These are phyloP conservation scores for Eulimnadia texana DNA, from an alignment of 1,140 invertebrate genomes.

Conservation along the genomic window DNA sequence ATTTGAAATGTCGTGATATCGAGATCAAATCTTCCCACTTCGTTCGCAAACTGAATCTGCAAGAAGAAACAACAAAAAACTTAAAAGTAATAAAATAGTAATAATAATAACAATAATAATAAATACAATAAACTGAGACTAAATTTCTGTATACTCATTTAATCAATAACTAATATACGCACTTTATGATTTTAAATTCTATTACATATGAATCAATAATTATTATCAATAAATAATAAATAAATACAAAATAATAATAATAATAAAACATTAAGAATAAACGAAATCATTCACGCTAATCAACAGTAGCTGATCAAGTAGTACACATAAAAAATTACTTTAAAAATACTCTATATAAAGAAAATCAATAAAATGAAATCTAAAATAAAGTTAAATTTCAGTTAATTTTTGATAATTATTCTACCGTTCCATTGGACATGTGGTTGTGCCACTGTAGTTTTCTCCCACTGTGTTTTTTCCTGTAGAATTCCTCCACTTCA, in stretches of 20 bases:
- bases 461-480: slow-evolving; percentile 92
- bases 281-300: neutral
- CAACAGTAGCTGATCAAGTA: too few species aligned
- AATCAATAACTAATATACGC: too few species aligned
- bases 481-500: slow-evolving; percentile 88
- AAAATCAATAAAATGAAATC: neutral
- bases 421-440: slow-evolving; percentile 92
- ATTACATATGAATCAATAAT: too few species aligned
- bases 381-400: too few species aligned
- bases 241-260: neutral
- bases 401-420: too few species aligned
- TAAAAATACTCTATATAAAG: neutral
- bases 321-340: too few species aligned
- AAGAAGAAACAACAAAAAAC: slow-evolving; percentile 17
- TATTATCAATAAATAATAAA: too few species aligned
- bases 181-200: too few species aligned
- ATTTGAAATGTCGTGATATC: slow-evolving; percentile 99
- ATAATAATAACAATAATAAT: slow-evolving; percentile 8
- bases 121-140: neutral
- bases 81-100: slow-evolving; percentile 3
- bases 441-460: slow-evolving; percentile 99
- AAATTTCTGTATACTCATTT: too few species aligned
- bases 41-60: slow-evolving; percentile 64
- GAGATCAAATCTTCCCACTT: slow-evolving; percentile 86
- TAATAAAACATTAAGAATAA: neutral